Conservation (phyloP, 2,888 invertebrate genomes). For the Physocephala rufipes region DNA sequence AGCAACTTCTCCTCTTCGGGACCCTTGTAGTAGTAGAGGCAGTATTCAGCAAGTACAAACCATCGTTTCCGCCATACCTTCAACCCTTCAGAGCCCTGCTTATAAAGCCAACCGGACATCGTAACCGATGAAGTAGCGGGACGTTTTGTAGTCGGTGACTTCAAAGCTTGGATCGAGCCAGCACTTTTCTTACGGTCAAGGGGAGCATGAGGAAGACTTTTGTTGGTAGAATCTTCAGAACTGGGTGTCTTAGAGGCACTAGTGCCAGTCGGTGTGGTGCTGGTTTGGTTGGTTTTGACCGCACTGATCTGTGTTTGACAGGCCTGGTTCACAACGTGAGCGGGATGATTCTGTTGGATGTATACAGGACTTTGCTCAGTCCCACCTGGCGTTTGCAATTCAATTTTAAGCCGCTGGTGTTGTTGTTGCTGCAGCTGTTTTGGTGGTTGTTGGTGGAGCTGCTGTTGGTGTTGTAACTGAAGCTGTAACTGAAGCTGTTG, state of each 20-base stretch:
- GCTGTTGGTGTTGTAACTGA: slow-evolving; percentile 60
- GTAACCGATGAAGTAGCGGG: slow-evolving; percentile 86
- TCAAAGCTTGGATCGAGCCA: slow-evolving; percentile 72
- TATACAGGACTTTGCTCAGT: slow-evolving; percentile 64
- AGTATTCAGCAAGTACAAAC: slow-evolving; percentile 94
- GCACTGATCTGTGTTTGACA: slow-evolving; percentile 65
- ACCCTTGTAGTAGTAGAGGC: slow-evolving; percentile 93
- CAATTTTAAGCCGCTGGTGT: slow-evolving; percentile 56
- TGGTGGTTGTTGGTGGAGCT: slow-evolving; percentile 60
- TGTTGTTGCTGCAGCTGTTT: slow-evolving; percentile 54
- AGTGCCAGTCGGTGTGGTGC: slow-evolving; percentile 34
- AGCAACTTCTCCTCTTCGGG: slow-evolving; percentile 88
- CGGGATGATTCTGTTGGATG: slow-evolving; percentile 66
- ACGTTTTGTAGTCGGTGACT: slow-evolving; percentile 85
- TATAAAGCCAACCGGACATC: slow-evolving; percentile 88
- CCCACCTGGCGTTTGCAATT: slow-evolving; percentile 58
- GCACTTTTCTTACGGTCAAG: slow-evolving; percentile 66
- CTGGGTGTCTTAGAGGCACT: slow-evolving; percentile 56
- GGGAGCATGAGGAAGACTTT: slow-evolving; percentile 59
- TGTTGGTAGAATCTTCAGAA: slow-evolving; percentile 58
- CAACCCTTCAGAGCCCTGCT: slow-evolving; percentile 91
- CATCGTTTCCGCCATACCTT: slow-evolving; percentile 95
- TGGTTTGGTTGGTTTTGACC: slow-evolving; percentile 49
- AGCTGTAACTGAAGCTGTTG: slow-evolving; percentile 51
- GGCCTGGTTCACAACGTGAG: slow-evolving; percentile 65